Evolutionary conservation across 2,797 vertebrate genomes (phyloP), one percentile per base, ranked within the genome.

Genomic region (Acridotheres tristis): DNA sequence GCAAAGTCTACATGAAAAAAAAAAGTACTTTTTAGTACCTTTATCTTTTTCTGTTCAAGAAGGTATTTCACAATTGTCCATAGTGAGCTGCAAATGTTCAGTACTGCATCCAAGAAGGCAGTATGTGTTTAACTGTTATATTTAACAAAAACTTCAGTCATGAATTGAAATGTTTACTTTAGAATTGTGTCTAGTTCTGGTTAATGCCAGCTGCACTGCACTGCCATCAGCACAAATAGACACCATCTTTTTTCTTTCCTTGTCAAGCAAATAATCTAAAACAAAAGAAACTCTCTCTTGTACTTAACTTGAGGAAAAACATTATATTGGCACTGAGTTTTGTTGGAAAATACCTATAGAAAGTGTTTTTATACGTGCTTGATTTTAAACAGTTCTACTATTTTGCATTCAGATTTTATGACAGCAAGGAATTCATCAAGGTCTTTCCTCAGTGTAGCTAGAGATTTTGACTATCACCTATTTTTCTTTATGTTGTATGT

Each of bases 301-400:
- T 40, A 92, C 53, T 93, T 78, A 90, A 88, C 61, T 95, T 83
- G 81, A 40, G 62, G 75, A 71, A 92, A 93, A 85, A 55, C 29
- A 85, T 67, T 80, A 36, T 38, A 68, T 10, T 75, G 63, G 43
- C 40, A 88, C 38, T 54, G 47, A 29, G 30, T 58, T 95, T 68
- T 90, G 38, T 58, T 78, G 50, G 77, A 67, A 87, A 94, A 92
- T 79, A 62, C 34, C 38, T 43, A 32, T 23, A 85, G 47, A 85
- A 68, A 74, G 40, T 27, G 29, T 29, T 81, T 80, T 90, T n/a
- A 50, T n/a, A 45, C n/a, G 43, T 27, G 19, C 20, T 88, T 82
- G 61, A 91, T 74, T 67, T 77, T 34, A 76, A 72, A 81, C 7
- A 88, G 51, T 27, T 89, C 19, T 85, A 53, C 8, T 40, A 40